These are phyloP conservation scores for Paramormyrops hopkinsi DNA, from an alignment of 2,797 vertebrate genomes.

Conservation along the genomic window DNA sequence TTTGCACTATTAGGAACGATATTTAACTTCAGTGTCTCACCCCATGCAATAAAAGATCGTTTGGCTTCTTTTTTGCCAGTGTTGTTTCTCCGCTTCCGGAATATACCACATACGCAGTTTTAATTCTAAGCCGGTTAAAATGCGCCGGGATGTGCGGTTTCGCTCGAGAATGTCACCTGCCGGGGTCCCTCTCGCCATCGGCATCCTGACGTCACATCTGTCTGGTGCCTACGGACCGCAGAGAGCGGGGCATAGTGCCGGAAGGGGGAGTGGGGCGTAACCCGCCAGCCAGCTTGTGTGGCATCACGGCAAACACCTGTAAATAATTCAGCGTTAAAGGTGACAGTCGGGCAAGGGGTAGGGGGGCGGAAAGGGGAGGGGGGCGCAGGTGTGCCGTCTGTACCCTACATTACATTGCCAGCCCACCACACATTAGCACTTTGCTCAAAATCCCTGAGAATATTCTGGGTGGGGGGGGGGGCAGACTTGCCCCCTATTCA, in stretches of 20 bases:
- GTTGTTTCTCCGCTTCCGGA: background rate
- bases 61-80: background rate
- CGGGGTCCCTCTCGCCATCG: background rate
- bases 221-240: background rate
- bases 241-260: background rate
- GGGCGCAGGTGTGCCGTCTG: conserved; percentile 55
- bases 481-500: conserved; percentile 24
- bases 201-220: background rate
- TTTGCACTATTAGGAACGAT: background rate
- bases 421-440: conserved; percentile 46
- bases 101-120: background rate
- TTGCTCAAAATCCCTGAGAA: conserved; percentile 24
- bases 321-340: conserved; percentile 70
- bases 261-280: background rate
- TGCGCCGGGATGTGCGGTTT: background rate
- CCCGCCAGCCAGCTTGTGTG: conserved; percentile 44
- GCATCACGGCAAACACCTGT: conserved; percentile 55
- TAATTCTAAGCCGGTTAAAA: background rate
- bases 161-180: background rate
- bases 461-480: background rate
- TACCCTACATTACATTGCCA: conserved; percentile 43
- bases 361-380: conserved; percentile 40
- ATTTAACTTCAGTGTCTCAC: background rate
- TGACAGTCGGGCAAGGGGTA: conserved; percentile 47
- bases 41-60: background rate